A percentile compares a stretch with the other conserved stretches of the same genome.
These are phyloP conservation scores for Corythoichthys intestinalis DNA, from an alignment of 2,113 vertebrate species.

Conservation along the genomic window DNA sequence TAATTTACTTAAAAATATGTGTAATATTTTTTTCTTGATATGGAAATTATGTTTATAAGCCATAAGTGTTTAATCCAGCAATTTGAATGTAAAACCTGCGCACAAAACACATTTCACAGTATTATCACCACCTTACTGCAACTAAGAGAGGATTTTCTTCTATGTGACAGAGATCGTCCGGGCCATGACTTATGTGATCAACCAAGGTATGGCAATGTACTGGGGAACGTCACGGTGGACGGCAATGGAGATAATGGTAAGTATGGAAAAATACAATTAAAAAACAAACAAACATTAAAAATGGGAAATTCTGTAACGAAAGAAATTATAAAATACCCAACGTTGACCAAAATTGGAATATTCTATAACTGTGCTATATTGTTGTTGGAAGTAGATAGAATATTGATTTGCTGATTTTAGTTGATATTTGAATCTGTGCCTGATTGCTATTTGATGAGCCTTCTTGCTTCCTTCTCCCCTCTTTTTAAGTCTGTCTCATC, in stretches of 20 bases:
- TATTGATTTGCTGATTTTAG: constrained; percentile 27
- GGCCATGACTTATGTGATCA: constrained; percentile 95
- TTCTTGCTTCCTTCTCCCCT: background rate
- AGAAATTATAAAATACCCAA: background rate
- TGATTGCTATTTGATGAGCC: constrained; percentile 14
- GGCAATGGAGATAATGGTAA: constrained; percentile 98
- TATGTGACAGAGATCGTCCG: constrained; percentile 85
- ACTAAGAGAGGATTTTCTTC: background rate
- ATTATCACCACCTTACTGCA: background rate
- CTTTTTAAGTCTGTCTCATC: background rate
- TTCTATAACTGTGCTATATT: background rate
- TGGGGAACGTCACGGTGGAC: constrained; percentile 98
- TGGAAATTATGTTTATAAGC: background rate
- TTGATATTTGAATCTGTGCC: constrained; percentile 26
- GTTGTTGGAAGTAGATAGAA: constrained; percentile 4
- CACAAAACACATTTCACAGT: background rate
- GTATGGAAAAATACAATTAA: background rate
- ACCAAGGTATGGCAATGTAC: constrained; percentile 98
- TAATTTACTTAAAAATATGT: no score
- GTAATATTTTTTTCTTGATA: background rate
- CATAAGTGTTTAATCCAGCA: background rate
- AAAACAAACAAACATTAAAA: background rate
- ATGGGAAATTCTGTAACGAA: background rate
- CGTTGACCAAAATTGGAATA: background rate
- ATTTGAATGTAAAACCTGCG: background rate